phyloP scores from a whole-genome alignment of 2,888 invertebrate species.

The Lithophane semibrunnea region DNA sequence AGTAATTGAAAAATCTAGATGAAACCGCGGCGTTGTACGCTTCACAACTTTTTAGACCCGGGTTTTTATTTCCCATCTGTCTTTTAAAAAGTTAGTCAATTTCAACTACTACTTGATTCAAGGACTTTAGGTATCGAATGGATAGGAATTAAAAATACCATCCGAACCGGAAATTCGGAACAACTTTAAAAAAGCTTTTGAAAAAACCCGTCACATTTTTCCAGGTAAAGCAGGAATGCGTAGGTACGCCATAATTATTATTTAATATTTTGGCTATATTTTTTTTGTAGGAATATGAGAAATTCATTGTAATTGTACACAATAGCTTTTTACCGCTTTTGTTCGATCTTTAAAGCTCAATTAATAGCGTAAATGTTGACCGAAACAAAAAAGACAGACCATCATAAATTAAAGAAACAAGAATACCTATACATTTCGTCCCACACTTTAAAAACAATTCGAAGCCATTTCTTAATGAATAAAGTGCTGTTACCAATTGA shows the following conservation, averaged over 20 bases:
- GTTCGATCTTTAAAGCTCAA: neutral
- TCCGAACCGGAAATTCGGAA: neutral
- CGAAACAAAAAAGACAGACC: constrained; percentile 2
- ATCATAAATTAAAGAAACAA: constrained; percentile 5
- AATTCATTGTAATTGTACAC: neutral
- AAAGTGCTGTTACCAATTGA: constrained; percentile 66
- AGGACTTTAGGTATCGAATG: neutral
- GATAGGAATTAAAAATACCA: neutral
- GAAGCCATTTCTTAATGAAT: constrained; percentile 39
- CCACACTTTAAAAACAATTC: constrained; percentile 31
- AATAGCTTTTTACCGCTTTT: neutral
- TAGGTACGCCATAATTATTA: neutral
- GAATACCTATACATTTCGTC: constrained; percentile 18
- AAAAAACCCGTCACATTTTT: neutral
- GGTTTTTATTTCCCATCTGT: constrained; percentile 23
- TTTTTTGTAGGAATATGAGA: neutral
- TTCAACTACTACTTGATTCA: neutral
- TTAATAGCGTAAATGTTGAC: constrained; percentile 1
- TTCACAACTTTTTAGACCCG: constrained; percentile 12
- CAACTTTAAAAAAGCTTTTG: neutral
- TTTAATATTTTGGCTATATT: neutral
- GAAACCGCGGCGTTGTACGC: constrained; percentile 26
- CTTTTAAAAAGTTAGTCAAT: constrained; percentile 3
- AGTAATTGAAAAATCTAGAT: constrained; percentile 58
- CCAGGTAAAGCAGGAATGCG: neutral